These are phyloP conservation scores for Blastomussa wellsi DNA, from an alignment of 92 coral and sea anemone species.

Conservation along the genomic window DNA sequence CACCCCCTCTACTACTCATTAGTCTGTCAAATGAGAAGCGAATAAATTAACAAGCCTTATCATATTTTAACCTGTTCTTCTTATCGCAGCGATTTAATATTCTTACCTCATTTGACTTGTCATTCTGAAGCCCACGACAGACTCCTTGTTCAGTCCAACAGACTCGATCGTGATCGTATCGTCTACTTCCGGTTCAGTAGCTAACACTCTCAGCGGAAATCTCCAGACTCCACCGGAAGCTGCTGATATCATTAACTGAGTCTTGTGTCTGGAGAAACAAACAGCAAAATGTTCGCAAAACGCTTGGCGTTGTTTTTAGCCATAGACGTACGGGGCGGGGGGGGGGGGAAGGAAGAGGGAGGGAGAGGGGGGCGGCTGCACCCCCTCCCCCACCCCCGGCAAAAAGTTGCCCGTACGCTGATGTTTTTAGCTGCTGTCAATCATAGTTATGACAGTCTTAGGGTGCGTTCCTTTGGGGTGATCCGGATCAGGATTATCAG, in stretches of 20 bases:
- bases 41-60: too few relatives aligned
- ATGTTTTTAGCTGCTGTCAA: neutral
- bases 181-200: constrained; percentile 96
- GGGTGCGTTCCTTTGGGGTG: too few relatives aligned
- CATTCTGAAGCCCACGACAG: constrained; percentile 89
- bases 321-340: too few relatives aligned
- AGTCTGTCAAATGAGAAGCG: too few relatives aligned
- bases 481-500: too few relatives aligned
- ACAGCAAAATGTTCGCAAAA: neutral
- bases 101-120: constrained; percentile 89
- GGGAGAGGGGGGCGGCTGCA: too few relatives aligned
- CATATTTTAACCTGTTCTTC: neutral
- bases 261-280: constrained; percentile 69
- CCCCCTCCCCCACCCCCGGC: too few relatives aligned
- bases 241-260: constrained; percentile 86
- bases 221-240: constrained; percentile 99
- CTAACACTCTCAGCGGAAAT: constrained; percentile 90
- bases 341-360: too few relatives aligned
- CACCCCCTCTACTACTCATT: too few relatives aligned
- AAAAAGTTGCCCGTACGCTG: too few relatives aligned
- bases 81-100: neutral
- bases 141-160: constrained; percentile 90
- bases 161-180: constrained; percentile 93
- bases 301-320: too few relatives aligned
- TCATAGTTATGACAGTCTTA: neutral